phyloP scores from a whole-genome alignment of 2,797 vertebrate species.

The Oreortyx pictus region DNA sequence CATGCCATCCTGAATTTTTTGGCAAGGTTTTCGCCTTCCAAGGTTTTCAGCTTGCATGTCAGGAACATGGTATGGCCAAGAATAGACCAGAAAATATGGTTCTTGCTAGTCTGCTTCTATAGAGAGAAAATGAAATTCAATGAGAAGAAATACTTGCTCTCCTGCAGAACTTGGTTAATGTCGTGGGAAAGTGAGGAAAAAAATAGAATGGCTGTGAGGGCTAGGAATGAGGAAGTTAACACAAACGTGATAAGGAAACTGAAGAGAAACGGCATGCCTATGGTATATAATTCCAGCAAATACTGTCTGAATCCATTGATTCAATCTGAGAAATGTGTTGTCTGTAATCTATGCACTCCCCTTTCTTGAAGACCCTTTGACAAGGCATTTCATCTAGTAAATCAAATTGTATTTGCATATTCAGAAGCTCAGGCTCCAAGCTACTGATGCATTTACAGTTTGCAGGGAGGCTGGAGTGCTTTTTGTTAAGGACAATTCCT shows the following conservation, averaged over 20 bases:
- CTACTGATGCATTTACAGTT: background rate
- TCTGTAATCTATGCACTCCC: background rate
- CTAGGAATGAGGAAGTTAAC: background rate
- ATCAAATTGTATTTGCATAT: background rate
- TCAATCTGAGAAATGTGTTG: background rate
- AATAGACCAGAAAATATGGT: slow-evolving; percentile 32
- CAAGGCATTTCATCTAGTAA: background rate
- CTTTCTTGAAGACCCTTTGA: background rate
- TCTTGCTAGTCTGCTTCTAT: slow-evolving; percentile 16
- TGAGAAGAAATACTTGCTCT: background rate
- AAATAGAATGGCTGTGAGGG: background rate
- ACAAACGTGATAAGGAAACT: background rate
- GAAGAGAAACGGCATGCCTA: background rate
- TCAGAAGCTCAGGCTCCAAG: background rate
- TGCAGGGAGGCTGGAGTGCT: background rate
- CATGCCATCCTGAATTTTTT: slow-evolving; percentile 24
- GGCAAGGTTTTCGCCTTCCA: slow-evolving; percentile 40
- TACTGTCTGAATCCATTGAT: background rate
- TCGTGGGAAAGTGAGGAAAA: background rate
- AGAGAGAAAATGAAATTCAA: background rate
- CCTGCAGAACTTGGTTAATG: background rate
- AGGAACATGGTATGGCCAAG: background rate
- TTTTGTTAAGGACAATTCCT: background rate
- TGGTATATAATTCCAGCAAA: background rate
- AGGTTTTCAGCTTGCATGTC: slow-evolving; percentile 22